Evolutionary conservation across 1,140 invertebrate genomes (phyloP), one percentile per base, ranked within the genome.

Genomic region (Globodera rostochiensis): DNA sequence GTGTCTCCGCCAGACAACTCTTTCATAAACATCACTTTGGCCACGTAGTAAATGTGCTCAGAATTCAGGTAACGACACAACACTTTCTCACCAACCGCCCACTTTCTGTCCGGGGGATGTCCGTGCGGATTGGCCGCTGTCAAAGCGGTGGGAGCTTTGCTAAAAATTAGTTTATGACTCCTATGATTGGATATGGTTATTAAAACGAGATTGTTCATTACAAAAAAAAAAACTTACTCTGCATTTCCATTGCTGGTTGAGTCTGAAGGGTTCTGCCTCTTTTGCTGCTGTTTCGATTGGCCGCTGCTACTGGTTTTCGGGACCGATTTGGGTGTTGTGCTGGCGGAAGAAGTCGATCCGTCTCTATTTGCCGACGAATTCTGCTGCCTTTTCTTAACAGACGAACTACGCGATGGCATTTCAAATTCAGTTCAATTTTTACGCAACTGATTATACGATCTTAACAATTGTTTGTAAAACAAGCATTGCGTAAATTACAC

Each of bases 11-110:
- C 80, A 47, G 69, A 47, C 46, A 71, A 73, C 15, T 83, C 81
- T 36, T 76, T 82, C 15, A 74, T 21, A 69, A 45, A 47, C 45
- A 84, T 83, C 60, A 83, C 77, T 46, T 83, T 83, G 47, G 82
- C 82, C 45, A 84, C 82, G 64, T 83, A 83, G 49, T 84, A 83
- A 47, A 83, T 74, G 49, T 57, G 50, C 11, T 73, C 69, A 19
- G 75, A 57, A 66, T 82, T 46, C 78, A 66, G 45, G 73, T 82
- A 82, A 46, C 81, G 81, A 49, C 81, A 82, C 7, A 82, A 70
- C 49, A 82, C 81, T 45, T 66, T 49, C 73, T 82, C 79, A 0
- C 67, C 50, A 46, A 80, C 21, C 8, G 50, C 53, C 81, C 81
- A 82, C 49, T 80, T 81, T 69, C 47, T 78, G 66, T 69, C 70